Evolutionary conservation across 2,113 vertebrate species (phyloP).

Genomic region (Pogonocichla stellata): DNA sequence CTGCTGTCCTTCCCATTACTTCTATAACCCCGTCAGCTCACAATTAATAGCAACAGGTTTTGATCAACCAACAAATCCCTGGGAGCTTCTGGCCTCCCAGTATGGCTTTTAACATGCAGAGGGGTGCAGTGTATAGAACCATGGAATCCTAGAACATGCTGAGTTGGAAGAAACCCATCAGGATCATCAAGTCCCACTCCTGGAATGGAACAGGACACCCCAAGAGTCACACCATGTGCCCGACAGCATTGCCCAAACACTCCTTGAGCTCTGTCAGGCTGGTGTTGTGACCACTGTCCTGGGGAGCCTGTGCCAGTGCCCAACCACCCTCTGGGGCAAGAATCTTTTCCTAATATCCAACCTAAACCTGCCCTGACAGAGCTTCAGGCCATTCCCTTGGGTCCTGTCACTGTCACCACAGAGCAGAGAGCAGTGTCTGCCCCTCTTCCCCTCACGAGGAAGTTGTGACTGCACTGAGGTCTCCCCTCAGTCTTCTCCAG

Average conservation of each 20-base stretch:
- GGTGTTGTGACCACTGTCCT: neutral
- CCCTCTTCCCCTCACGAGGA: fast-evolving
- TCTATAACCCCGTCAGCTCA: neutral
- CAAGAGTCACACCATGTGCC: neutral
- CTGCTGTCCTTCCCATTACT: neutral
- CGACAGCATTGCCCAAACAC: neutral
- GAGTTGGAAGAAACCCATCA: neutral
- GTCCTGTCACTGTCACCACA: neutral
- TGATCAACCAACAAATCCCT: neutral
- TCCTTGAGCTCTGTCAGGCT: neutral
- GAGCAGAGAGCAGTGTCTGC: fast-evolving
- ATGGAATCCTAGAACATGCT: neutral
- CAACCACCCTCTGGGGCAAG: fast-evolving
- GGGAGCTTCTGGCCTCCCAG: neutral
- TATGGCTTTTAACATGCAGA: neutral
- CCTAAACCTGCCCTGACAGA: neutral
- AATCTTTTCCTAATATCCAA: fast-evolving
- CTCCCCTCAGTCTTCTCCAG: neutral
- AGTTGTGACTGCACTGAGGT: neutral
- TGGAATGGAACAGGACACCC: neutral
- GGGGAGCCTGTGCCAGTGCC: neutral
- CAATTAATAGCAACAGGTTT: neutral
- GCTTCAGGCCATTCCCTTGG: neutral
- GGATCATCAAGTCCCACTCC: neutral
- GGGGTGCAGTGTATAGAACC: neutral